These are phyloP conservation scores for Linhomoeus sp. DNA, from an alignment of 2,888 invertebrate species.

Conservation along the genomic window DNA sequence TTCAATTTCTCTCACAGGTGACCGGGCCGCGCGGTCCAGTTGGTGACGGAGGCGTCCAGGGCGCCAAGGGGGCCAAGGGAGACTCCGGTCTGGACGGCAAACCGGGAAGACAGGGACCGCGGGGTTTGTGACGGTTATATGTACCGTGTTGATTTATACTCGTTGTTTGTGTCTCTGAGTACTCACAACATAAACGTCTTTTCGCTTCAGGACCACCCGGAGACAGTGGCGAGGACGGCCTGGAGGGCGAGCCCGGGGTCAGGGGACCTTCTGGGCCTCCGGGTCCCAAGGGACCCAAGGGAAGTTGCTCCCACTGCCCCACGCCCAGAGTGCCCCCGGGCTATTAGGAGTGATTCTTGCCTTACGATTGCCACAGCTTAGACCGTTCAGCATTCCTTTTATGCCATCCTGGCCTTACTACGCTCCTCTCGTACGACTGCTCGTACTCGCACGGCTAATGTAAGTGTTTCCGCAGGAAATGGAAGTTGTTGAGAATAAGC, in stretches of 20 bases:
- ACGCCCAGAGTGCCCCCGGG: constrained; percentile 19
- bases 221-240: constrained; percentile 14
- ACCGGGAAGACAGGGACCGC: constrained; percentile 14
- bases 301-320: constrained; percentile 21
- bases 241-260: constrained; percentile 12
- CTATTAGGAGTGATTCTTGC: constrained; percentile 9
- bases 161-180: too few species aligned
- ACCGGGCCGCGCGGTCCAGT: constrained; percentile 14
- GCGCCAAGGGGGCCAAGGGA: constrained; percentile 16
- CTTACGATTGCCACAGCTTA: too few species aligned
- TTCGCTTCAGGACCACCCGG: constrained; percentile 16
- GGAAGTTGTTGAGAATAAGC: too few species aligned
- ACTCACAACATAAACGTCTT: too few species aligned
- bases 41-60: constrained; percentile 14
- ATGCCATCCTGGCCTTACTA: too few species aligned
- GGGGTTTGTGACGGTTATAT: constrained; percentile 15
- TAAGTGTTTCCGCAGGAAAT: too few species aligned
- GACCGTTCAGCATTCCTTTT: too few species aligned
- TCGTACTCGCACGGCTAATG: too few species aligned
- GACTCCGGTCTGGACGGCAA: constrained; percentile 7
- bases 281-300: constrained; percentile 14
- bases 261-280: constrained; percentile 15
- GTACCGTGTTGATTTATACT: too few species aligned
- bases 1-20: constrained; percentile 6
- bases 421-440: too few species aligned